These are phyloP conservation scores for Gnathonemus longibarbis DNA, from an alignment of 2,113 vertebrate genomes.

Conservation along the genomic window DNA sequence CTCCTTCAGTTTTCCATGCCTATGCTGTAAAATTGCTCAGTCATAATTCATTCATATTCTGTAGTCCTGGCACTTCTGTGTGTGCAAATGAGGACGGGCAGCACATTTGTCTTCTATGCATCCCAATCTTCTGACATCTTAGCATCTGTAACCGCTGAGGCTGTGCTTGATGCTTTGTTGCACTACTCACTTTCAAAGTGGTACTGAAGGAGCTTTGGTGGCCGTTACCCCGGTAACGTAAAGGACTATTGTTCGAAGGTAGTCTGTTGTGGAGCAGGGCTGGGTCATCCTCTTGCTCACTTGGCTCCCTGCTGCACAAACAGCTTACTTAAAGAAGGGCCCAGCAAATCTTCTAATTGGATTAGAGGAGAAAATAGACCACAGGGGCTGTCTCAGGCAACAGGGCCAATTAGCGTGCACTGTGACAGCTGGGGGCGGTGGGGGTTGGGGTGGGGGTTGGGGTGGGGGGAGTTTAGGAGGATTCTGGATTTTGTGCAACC, in stretches of 20 bases:
- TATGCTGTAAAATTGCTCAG: background rate
- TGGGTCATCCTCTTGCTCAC: background rate
- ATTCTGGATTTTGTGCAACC: constrained; percentile 43
- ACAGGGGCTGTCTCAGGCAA: constrained; percentile 45
- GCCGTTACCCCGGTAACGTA: background rate
- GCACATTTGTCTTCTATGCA: background rate
- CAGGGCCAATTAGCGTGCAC: constrained; percentile 62
- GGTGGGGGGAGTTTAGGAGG: constrained; percentile 30
- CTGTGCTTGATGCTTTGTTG: background rate
- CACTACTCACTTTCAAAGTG: background rate
- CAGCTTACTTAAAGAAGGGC: constrained; percentile 59
- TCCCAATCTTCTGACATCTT: background rate
- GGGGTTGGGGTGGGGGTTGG: constrained; percentile 41
- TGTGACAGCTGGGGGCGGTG: constrained; percentile 67
- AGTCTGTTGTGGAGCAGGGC: background rate
- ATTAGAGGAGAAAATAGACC: constrained; percentile 61
- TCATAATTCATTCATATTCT: background rate
- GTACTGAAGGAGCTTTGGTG: background rate
- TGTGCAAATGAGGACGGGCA: background rate
- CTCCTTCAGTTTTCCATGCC: background rate
- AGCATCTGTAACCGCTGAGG: background rate
- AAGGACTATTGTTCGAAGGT: background rate
- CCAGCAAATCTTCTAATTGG: constrained; percentile 69
- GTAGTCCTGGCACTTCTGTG: background rate
- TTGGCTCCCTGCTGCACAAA: constrained; percentile 37